A percentile compares a stretch with the other conserved stretches of the same genome.
Conservation (phyloP, 2,797 vertebrate species). For the Poeciliopsis paucimaculata region DNA sequence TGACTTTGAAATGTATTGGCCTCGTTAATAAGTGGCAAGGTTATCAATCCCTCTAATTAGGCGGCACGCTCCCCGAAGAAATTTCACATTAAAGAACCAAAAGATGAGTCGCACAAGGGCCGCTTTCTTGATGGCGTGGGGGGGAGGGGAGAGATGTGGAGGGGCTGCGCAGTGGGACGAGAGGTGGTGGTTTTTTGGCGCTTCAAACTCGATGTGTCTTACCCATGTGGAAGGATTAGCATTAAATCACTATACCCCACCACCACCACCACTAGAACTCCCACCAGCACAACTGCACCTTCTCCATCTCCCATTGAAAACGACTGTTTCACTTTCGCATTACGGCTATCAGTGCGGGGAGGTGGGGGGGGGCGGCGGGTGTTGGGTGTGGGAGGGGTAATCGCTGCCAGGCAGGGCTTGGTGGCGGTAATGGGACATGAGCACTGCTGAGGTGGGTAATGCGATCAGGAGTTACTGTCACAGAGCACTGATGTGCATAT, state of each 20-base stretch:
- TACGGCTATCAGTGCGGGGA: slow-evolving; percentile 47
- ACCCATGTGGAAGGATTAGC: slow-evolving; percentile 73
- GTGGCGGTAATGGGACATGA: slow-evolving; percentile 73
- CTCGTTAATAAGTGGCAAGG: slow-evolving; percentile 95
- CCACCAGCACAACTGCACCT: slow-evolving; percentile 31
- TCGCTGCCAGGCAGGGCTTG: slow-evolving; percentile 63
- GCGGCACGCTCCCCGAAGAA: slow-evolving; percentile 92
- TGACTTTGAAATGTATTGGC: slow-evolving; percentile 98
- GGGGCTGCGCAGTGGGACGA: slow-evolving; percentile 28
- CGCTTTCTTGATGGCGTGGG: slow-evolving; percentile 64
- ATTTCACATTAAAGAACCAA: slow-evolving; percentile 91
- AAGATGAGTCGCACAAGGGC: slow-evolving; percentile 82
- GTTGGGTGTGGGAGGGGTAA: slow-evolving; percentile 46
- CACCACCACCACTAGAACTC: slow-evolving; percentile 43
- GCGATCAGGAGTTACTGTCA: slow-evolving; percentile 80
- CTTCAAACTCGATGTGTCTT: slow-evolving; percentile 66
- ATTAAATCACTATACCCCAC: slow-evolving; percentile 62
- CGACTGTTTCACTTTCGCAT: slow-evolving; percentile 71
- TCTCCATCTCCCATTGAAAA: slow-evolving; percentile 54
- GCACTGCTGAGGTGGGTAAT: slow-evolving; percentile 80
- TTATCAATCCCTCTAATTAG: slow-evolving; percentile 99
- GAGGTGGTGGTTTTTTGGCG: slow-evolving; percentile 43
- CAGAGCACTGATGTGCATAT: slow-evolving; percentile 76
- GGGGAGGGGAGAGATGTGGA: background rate
- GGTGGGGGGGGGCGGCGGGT: background rate